Percentiles rank a stretch among this genome's conserved stretches.
phyloP scores from a whole-genome alignment of 2,888 invertebrate genomes.

The Hirtodrosophila trivittata region DNA sequence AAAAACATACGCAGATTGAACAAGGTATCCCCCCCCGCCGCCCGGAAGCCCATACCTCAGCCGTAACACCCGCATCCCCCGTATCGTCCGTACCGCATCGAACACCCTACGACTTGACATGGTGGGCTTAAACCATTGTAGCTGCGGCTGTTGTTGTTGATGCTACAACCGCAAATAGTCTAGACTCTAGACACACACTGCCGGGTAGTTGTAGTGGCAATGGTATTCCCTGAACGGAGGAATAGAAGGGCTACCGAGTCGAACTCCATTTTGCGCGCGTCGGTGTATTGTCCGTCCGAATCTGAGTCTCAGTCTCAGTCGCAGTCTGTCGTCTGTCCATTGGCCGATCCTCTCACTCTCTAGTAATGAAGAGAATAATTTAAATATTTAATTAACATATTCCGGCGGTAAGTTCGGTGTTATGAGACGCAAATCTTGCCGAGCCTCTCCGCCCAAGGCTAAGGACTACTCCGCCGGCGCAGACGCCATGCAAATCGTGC shows the following conservation, averaged over 20 bases:
- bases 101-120: constrained; percentile 25
- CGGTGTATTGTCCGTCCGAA: too few species aligned
- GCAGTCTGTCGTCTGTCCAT: not conserved
- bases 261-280: too few species aligned
- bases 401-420: constrained; percentile 47
- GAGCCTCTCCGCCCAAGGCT: not conserved
- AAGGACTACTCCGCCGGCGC: constrained; percentile 5
- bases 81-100: not conserved
- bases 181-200: constrained; percentile 41
- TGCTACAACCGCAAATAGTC: constrained; percentile 45
- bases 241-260: too few species aligned
- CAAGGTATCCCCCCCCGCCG: constrained; percentile 25
- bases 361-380: constrained; percentile 64
- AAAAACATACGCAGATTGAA: constrained; percentile 57
- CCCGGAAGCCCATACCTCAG: too few species aligned
- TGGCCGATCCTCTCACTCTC: constrained; percentile 16
- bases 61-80: too few species aligned
- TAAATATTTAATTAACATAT: constrained; percentile 79
- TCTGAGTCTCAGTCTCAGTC: too few species aligned
- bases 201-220: too few species aligned
- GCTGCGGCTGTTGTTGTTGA: constrained; percentile 26
- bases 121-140: constrained; percentile 20
- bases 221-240: too few species aligned
- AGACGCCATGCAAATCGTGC: constrained; percentile 67
- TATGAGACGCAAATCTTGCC: constrained; percentile 34